Evolutionary conservation across 2,113 vertebrate species (phyloP).

Genomic region (Macroglossus sobrinus): DNA sequence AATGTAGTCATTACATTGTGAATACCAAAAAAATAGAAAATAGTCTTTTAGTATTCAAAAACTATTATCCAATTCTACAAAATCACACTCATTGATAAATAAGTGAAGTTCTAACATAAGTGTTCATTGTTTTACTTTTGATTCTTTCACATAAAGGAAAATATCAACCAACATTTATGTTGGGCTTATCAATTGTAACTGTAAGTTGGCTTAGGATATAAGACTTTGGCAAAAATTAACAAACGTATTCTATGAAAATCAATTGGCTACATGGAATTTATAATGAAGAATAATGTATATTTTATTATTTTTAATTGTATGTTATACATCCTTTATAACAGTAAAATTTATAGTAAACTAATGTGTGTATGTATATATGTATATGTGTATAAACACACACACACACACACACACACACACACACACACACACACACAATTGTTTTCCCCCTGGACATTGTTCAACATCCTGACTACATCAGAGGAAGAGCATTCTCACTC

Average conservation of each 20-base stretch:
- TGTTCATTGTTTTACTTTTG: neutral
- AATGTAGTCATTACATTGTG: neutral
- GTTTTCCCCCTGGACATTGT: neutral
- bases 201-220: neutral
- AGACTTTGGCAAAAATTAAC: conserved; percentile 25
- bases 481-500: neutral
- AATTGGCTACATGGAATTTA: neutral
- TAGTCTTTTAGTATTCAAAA: neutral
- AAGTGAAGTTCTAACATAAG: neutral
- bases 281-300: neutral
- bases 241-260: neutral
- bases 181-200: neutral
- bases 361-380: neutral
- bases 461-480: neutral
- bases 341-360: neutral
- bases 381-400: too few relatives aligned
- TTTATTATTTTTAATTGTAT: neutral
- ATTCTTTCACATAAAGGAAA: conserved; percentile 17
- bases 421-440: neutral
- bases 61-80: neutral
- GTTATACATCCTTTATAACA: neutral
- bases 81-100: neutral
- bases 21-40: neutral
- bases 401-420: neutral
- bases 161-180: neutral